Evolutionary conservation across 2,888 invertebrate species (phyloP).

Genomic region (Trissonchulus sp.): DNA sequence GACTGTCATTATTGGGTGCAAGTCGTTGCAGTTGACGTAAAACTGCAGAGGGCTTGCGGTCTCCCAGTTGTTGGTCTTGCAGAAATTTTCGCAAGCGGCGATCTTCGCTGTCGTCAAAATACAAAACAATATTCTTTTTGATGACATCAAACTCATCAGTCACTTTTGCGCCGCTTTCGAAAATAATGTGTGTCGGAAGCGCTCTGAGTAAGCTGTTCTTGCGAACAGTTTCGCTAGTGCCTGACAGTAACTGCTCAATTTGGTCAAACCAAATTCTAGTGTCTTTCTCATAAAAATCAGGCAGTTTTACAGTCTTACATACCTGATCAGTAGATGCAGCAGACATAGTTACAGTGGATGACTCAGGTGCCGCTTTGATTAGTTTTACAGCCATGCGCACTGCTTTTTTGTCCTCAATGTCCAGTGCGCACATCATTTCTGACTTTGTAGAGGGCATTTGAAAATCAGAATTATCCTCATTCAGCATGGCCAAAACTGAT

Average conservation of each 20-base stretch:
- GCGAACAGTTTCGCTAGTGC: background rate
- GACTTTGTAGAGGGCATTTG: background rate
- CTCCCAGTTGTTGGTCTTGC: slow-evolving; percentile 10
- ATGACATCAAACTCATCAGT: background rate
- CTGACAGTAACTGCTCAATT: slow-evolving; percentile 6
- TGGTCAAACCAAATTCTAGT: slow-evolving; percentile 15
- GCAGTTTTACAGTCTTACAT: slow-evolving; percentile 1
- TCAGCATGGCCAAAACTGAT: background rate
- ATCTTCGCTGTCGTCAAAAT: slow-evolving; percentile 13
- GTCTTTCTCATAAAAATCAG: slow-evolving; percentile 17
- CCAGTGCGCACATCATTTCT: background rate
- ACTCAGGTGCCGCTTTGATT: too few relatives aligned
- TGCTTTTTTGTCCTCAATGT: too few relatives aligned
- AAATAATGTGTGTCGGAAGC: background rate
- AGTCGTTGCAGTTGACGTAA: background rate
- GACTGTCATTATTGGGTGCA: background rate
- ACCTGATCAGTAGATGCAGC: background rate
- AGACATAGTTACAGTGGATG: too few relatives aligned
- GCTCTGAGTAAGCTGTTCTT: slow-evolving; percentile 10
- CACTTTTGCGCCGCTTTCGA: slow-evolving; percentile 11
- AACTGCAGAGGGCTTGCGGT: background rate
- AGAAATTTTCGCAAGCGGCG: background rate
- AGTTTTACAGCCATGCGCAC: too few relatives aligned
- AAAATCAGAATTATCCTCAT: slow-evolving; percentile 13
- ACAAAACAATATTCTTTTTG: background rate